A percentile compares a stretch with the other conserved stretches of the same genome.
phyloP scores from a whole-genome alignment of 2,888 invertebrate genomes.

The Drepanosiphum platanoidis region DNA sequence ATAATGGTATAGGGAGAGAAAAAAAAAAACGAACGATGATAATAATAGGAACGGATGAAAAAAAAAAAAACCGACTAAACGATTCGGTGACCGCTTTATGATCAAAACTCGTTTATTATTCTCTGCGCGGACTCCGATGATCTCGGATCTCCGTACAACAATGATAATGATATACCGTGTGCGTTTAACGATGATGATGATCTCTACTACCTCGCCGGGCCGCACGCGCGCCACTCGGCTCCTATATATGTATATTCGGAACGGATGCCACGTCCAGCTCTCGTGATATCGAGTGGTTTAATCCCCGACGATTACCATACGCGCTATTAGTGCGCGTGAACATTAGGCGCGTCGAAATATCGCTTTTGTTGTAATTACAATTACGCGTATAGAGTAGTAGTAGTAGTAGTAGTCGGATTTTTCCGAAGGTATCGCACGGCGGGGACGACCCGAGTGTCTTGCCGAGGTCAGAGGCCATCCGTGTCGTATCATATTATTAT shows the following conservation, averaged over 20 bases:
- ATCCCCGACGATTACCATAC: too few relatives aligned
- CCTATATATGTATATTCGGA: too few relatives aligned
- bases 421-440: not conserved
- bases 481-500: not conserved
- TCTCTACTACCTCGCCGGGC: too few relatives aligned
- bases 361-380: too few relatives aligned
- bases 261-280: too few relatives aligned
- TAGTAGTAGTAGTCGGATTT: too few relatives aligned
- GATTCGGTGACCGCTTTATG: constrained; percentile 43
- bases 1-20: not conserved
- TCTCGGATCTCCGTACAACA: not conserved
- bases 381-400: too few relatives aligned
- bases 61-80: constrained; percentile 16
- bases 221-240: not conserved
- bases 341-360: too few relatives aligned
- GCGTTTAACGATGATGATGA: not conserved
- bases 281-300: too few relatives aligned
- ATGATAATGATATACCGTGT: not conserved
- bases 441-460: not conserved
- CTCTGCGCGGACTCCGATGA: not conserved
- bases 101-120: constrained; percentile 20
- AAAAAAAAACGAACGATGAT: not conserved
- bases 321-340: too few relatives aligned
- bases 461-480: not conserved
- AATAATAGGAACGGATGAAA: not conserved